phyloP scores from a whole-genome alignment of 2,888 invertebrate genomes.

The Apodemia mormo region DNA sequence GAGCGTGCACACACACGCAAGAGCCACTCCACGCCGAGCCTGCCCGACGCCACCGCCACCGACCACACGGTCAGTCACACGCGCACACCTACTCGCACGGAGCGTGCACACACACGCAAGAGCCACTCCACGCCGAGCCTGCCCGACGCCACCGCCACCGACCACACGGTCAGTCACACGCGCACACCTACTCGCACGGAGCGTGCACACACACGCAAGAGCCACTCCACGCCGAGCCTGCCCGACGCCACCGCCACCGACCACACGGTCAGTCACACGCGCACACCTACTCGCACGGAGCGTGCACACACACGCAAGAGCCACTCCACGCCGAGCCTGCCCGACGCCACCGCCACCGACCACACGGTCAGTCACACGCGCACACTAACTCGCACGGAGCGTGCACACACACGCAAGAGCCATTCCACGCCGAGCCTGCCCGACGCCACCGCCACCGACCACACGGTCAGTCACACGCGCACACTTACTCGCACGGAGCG shows the following conservation, averaged over 20 bases:
- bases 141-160: slow-evolving; percentile 90
- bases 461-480: slow-evolving; percentile 55
- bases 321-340: slow-evolving; percentile 96
- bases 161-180: slow-evolving; percentile 71
- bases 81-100: too few species aligned
- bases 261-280: slow-evolving; percentile 60
- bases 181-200: too few species aligned
- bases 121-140: slow-evolving; percentile 97
- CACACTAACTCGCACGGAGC: too few species aligned
- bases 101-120: slow-evolving; percentile 52
- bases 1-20: slow-evolving; percentile 49
- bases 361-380: slow-evolving; percentile 60
- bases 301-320: slow-evolving; percentile 76
- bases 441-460: slow-evolving; percentile 89
- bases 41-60: slow-evolving; percentile 91
- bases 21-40: slow-evolving; percentile 96
- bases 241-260: slow-evolving; percentile 92
- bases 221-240: slow-evolving; percentile 96
- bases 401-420: slow-evolving; percentile 76
- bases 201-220: slow-evolving; percentile 66
- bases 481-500: too few species aligned
- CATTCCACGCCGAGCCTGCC: slow-evolving; percentile 97
- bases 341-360: slow-evolving; percentile 90
- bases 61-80: slow-evolving; percentile 78
- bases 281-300: too few species aligned